These are phyloP conservation scores for Drosophila lowei DNA, from an alignment of 1,140 invertebrate genomes.

Conservation along the genomic window DNA sequence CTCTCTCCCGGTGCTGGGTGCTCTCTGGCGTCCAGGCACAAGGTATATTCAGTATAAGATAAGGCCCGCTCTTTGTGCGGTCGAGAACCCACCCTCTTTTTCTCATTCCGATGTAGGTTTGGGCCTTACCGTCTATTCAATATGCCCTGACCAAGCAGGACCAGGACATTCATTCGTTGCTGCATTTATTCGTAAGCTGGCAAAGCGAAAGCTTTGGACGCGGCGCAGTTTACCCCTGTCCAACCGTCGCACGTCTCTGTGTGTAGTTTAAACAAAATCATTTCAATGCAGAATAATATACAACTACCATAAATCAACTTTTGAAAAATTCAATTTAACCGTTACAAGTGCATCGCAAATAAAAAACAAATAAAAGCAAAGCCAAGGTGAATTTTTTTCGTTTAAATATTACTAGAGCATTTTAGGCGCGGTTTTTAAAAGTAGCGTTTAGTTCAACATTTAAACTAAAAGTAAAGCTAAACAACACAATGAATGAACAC, in stretches of 20 bases:
- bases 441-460: no score
- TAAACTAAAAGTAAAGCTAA: not conserved
- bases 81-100: no score
- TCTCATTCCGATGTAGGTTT: no score
- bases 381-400: slow-evolving; percentile 58
- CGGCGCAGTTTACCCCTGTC: slow-evolving; percentile 47
- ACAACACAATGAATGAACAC: slow-evolving; percentile 1
- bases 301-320: slow-evolving; percentile 40
- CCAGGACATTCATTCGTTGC: slow-evolving; percentile 9
- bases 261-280: slow-evolving; percentile 46
- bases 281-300: slow-evolving; percentile 23
- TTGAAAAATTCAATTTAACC: slow-evolving; percentile 5
- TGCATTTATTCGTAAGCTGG: slow-evolving; percentile 65
- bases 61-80: not conserved
- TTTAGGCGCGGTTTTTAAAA: slow-evolving; percentile 5
- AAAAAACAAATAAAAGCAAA: slow-evolving; percentile 13
- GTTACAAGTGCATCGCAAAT: slow-evolving; percentile 13
- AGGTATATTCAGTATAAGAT: no score
- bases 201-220: slow-evolving; percentile 73
- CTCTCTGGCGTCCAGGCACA: slow-evolving; percentile 19
- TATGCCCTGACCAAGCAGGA: no score
- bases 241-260: slow-evolving; percentile 23
- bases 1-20: slow-evolving; percentile 9
- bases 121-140: no score
- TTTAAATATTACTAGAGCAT: slow-evolving; percentile 8